Evolutionary conservation across 2,113 vertebrate genomes (phyloP), one percentile per base, ranked within the genome.

Genomic region (Isichthys henryi): DNA sequence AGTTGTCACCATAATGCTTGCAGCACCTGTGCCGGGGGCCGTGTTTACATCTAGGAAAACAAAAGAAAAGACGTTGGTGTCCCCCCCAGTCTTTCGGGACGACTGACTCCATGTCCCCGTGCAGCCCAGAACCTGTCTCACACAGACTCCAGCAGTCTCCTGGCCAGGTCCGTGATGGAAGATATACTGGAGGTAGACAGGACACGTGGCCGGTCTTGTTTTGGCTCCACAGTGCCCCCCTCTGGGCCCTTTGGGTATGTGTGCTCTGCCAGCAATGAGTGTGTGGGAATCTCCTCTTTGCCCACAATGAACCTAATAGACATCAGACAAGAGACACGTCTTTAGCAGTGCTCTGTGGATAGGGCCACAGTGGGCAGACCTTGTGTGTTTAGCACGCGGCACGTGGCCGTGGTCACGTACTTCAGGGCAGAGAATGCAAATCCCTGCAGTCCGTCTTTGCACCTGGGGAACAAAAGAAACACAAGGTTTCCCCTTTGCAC

Each of bases 1-100:
- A 99, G 94, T 98, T 99, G 95, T 99, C 98, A 91, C 98, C 96
- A 90, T 98, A 97, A 95, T 99, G 98, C 94, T 97, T 99, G 94
- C 98, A 99, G 94, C 98, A 99, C 94, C 97, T 97, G 95, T 99
- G 98, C 90, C 98, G 97, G 89, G 98, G 98, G 92, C 98, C 98
- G 84, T 94, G 96, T 94, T 97, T 98, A 95, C 98, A 99, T 96
- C 98, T 99, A 94, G 49, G 91, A 96, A 92, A 93, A 3, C 90
- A 93, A 91, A 88, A 94, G 23, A 80, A 92, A 91, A 91, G 87
- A 91, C 0, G 88, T 85, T 27, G 23, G 82, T 17, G 92, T 7
- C 62, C 62, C 92, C 90, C 92, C 91, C 45, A 46, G 13, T 19
- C 82, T 49, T 48, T 48, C 19, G 10, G 10, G 39, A 17, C 11